Percentiles rank a stretch among this genome's conserved stretches.
These are phyloP conservation scores for Coccyzus lansbergi DNA, from an alignment of 2,797 vertebrate species.

Conservation along the genomic window DNA sequence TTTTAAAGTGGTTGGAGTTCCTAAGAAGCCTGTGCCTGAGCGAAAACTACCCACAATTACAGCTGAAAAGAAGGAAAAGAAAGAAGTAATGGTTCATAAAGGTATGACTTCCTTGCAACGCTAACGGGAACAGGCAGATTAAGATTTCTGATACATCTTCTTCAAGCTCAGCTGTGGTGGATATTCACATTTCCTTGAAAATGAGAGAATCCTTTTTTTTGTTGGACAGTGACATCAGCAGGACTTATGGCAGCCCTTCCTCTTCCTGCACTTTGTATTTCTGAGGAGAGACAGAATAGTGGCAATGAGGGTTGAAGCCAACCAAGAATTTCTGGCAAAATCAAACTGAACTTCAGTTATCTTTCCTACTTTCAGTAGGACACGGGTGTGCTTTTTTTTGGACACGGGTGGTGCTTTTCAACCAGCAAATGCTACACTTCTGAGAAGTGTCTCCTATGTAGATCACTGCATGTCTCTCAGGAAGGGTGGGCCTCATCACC, in stretches of 20 bases:
- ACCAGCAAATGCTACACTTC: neutral
- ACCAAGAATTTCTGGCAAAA: neutral
- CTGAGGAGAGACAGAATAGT: neutral
- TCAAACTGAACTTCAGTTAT: neutral
- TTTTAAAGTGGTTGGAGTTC: conserved; percentile 57
- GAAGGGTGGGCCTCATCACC: neutral
- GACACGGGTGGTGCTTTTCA: neutral
- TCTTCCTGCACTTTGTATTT: neutral
- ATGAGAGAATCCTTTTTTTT: neutral
- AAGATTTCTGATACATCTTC: neutral
- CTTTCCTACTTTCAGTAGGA: neutral
- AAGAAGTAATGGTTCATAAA: conserved; percentile 75
- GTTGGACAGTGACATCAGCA: neutral
- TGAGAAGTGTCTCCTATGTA: neutral
- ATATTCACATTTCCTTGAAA: neutral
- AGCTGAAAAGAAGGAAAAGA: conserved; percentile 75
- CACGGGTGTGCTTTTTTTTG: no score
- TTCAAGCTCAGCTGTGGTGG: neutral
- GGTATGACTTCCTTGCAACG: conserved; percentile 59
- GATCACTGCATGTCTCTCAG: neutral
- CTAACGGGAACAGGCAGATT: neutral
- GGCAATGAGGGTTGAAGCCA: neutral
- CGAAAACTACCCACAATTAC: conserved; percentile 67
- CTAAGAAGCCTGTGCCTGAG: conserved; percentile 55
- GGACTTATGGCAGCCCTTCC: neutral